These are phyloP conservation scores for Ia io DNA, from an alignment of 2,113 vertebrate species.

Conservation along the genomic window DNA sequence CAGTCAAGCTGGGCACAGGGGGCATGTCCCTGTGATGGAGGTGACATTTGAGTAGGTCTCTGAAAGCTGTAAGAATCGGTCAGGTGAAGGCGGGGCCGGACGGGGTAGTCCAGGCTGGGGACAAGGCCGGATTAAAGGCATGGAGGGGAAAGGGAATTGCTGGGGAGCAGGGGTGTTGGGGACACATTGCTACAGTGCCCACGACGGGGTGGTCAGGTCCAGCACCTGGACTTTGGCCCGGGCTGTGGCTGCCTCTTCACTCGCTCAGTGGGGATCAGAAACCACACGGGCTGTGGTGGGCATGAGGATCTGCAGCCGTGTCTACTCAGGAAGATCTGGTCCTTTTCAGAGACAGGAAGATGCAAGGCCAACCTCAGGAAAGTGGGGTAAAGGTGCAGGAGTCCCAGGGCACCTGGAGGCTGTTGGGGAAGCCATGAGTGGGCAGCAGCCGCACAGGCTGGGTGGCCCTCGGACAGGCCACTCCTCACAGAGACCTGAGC, in stretches of 20 bases:
- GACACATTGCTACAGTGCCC: rapidly evolving
- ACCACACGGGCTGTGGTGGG: not conserved
- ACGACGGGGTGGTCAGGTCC: rapidly evolving
- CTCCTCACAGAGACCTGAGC: not conserved
- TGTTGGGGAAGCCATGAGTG: too few relatives aligned
- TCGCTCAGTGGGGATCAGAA: not conserved
- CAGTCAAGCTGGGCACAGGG: not conserved
- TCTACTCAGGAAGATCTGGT: not conserved
- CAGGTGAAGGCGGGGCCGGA: not conserved
- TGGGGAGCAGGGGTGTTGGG: not conserved
- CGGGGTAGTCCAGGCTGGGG: not conserved
- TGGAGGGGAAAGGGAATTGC: not conserved
- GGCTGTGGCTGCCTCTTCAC: not conserved
- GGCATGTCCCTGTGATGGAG: not conserved
- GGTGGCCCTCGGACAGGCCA: not conserved
- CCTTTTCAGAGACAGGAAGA: not conserved
- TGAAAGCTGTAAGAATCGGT: not conserved
- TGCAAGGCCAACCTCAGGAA: not conserved
- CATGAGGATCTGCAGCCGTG: not conserved
- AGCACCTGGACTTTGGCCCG: not conserved
- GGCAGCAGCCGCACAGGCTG: not conserved
- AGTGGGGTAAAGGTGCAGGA: not conserved
- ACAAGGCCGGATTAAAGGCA: not conserved
- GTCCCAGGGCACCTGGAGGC: not conserved
- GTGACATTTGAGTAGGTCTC: not conserved